Base-by-base conservation (phyloP, 2,888 invertebrate genomes). In the Orchestes rusci region DNA sequence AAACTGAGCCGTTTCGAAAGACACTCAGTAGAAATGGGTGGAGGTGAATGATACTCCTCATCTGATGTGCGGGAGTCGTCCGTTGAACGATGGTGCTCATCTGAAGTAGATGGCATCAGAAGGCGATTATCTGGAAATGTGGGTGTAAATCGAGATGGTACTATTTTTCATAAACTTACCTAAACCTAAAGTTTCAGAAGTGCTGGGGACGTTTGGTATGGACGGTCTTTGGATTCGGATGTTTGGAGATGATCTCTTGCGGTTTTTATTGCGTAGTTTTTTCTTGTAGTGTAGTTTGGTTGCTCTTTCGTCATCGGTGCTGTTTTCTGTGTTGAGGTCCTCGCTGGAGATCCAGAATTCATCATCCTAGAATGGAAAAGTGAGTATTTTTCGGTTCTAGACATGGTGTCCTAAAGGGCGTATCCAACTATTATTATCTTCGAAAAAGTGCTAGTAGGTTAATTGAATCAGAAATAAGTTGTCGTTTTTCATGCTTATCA, bases 281-380 rank as follows among this genome's bases (percentile, higher is more conserved):
- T 39, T 39, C 32, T 43, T 47, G n/a, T 13, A 46, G 1, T 45
- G 23, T 13, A 30, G 38, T 30, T 40, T 45, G 7, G 35, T 12
- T 20, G 37, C 29, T n/a, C 28, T 31, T 13, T 52, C 52, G 30
- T 64, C 66, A 31, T 70, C 70, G 44, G 70, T 70, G 48, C 70
- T 71, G 18, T 70, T 70, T 45, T 71, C 71, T 8, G 70, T 70
- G 47, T 64, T 65, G n/a, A 71, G 54, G 52, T 71, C 70, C 55
- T 71, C 70, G n/a, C 68, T 69, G 2, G 70, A 71, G 40, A 71
- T 71, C 70, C 70, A 71, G 29, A 64, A 58, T 36, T 71, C 70
- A 31, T 70, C 69, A 40, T 69, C 69, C 70, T 70, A 49, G 1
- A 50, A 40, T 45, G 2, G 2, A 34, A 15, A 17, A 34, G 10